These are phyloP conservation scores for Syrista parreyssii DNA, from an alignment of 2,888 invertebrate species.

Conservation along the genomic window DNA sequence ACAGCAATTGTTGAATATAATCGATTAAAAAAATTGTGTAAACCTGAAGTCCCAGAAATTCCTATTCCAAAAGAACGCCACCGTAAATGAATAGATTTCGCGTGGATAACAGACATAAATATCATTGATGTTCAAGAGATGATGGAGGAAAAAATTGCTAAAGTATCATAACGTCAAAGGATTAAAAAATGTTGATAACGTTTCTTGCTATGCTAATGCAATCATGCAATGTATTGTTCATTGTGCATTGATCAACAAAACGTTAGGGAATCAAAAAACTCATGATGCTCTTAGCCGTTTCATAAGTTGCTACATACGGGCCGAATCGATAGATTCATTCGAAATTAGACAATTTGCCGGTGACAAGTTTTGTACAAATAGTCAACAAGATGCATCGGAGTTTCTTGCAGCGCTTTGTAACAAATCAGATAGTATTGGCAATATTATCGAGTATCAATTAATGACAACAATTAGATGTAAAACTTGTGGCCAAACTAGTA, in stretches of 20 bases:
- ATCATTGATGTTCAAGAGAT: too few species aligned
- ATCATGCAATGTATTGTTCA: too few species aligned
- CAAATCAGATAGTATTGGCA: neutral
- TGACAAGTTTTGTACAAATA: neutral
- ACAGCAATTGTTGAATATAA: constrained; percentile 37
- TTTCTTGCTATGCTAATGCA: too few species aligned
- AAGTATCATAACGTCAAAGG: too few species aligned
- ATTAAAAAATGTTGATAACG: too few species aligned
- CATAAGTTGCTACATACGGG: neutral
- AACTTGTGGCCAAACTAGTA: neutral
- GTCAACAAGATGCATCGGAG: neutral
- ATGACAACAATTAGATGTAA: neutral
- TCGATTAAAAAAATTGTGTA: constrained; percentile 26
- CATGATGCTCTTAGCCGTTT: neutral
- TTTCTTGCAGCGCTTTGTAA: neutral
- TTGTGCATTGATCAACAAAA: too few species aligned
- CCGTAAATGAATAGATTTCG: too few species aligned
- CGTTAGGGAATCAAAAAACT: neutral
- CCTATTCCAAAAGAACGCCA: neutral
- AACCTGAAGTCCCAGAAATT: constrained; percentile 21
- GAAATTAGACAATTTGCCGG: neutral
- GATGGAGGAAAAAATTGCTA: too few species aligned
- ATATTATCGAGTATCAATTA: neutral
- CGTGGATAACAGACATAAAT: too few species aligned
- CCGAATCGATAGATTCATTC: neutral